phyloP scores from a whole-genome alignment of 2,888 invertebrate genomes.

The Apamea monoglypha region DNA sequence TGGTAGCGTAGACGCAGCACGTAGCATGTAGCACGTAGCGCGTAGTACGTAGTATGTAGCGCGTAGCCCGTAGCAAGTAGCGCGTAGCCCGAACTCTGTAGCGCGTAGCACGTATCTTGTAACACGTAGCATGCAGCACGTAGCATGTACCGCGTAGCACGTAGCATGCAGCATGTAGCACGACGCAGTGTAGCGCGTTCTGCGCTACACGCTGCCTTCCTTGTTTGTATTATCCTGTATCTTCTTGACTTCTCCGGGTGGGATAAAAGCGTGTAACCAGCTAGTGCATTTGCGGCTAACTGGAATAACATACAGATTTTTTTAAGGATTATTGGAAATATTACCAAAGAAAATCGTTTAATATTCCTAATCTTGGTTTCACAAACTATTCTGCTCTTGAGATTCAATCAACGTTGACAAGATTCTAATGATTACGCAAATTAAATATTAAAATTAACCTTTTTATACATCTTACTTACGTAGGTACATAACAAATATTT shows the following conservation, averaged over 20 bases:
- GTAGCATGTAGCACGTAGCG: too few relatives aligned
- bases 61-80: accelerated
- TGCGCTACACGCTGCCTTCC: too few relatives aligned
- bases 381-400: background rate
- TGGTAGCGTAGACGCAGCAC: background rate
- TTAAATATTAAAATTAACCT: background rate
- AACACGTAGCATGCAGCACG: background rate
- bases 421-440: conserved; percentile 2
- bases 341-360: too few relatives aligned
- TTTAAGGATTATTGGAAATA: background rate
- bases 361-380: background rate
- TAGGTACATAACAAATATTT: conserved; percentile 38
- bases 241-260: background rate
- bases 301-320: background rate
- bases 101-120: too few relatives aligned
- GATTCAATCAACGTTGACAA: background rate
- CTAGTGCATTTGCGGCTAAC: background rate
- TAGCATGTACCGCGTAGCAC: background rate
- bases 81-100: background rate
- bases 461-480: conserved; percentile 3
- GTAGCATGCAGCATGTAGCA: background rate
- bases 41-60: background rate
- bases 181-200: background rate
- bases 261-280: background rate
- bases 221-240: too few relatives aligned